phyloP scores from a whole-genome alignment of 1,140 invertebrate species.

The Cotesia vestalis region DNA sequence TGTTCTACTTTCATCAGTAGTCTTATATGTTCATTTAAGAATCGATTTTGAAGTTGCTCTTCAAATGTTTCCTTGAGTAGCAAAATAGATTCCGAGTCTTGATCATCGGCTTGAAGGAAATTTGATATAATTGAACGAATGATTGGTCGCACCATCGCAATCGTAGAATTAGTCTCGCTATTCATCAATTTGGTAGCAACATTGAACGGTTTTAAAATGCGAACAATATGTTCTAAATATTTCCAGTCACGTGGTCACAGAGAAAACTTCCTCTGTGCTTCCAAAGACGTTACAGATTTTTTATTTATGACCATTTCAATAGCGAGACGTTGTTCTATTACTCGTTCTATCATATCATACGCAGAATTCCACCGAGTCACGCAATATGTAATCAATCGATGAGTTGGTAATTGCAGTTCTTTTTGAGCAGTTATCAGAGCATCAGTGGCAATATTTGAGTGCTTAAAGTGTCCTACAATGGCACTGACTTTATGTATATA shows the following conservation, averaged over 20 bases:
- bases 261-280: background rate
- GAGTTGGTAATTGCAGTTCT: too few species aligned
- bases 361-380: too few species aligned
- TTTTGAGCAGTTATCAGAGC: too few species aligned
- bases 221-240: conserved; percentile 6
- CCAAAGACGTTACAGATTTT: background rate
- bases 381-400: too few species aligned
- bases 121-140: conserved; percentile 13
- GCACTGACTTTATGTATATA: too few species aligned
- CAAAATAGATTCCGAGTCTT: conserved; percentile 5
- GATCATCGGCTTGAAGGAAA: conserved; percentile 3
- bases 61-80: conserved; percentile 11
- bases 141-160: conserved; percentile 32
- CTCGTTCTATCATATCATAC: too few species aligned
- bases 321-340: background rate
- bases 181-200: conserved; percentile 25
- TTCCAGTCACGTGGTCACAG: conserved; percentile 5
- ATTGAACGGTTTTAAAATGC: conserved; percentile 25
- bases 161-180: conserved; percentile 21
- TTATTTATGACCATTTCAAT: background rate
- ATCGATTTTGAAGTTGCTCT: background rate
- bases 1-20: too few species aligned
- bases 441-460: too few species aligned
- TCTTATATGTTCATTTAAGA: background rate
- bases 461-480: too few species aligned